Evolutionary conservation across 1,140 invertebrate species (phyloP), one percentile per base, ranked within the genome.

Genomic region (Lysiphlebus fabarum): DNA sequence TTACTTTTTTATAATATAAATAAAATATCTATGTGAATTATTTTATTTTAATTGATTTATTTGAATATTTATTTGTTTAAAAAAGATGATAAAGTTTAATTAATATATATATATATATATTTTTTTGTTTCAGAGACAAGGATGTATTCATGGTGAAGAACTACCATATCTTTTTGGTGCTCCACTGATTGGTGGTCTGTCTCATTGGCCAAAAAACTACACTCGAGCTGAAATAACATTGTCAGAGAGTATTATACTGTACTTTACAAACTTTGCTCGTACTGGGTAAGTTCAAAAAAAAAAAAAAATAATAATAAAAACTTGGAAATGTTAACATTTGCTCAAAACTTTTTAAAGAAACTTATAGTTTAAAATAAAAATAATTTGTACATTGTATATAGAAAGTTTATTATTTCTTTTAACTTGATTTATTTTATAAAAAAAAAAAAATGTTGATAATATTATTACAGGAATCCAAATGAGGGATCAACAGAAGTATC

Each of bases 181-280:
- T 49, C 92, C 86, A 40, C 78, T 90, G 53, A 87, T 92, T n/a
- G 88, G 88, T 12, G 89, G 89, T 6, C 82, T 94, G 44, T 87
- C 87, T 57, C 88, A 90, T 68, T 96, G 94, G 75, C 87, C 87
- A 34, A 85, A 86, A 66, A 93, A 95, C 79, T 98, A 94, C 78
- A 95, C 91, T 7, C 91, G 90, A 74, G 85, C 89, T 14, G 96
- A 99, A 82, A 84, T 90, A 54, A 85, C 88, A 51, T 82, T 99
- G 6, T 90, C 94, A 1, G 92, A 97, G 78, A 90, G 90, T 56
- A 90, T 96, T 50, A 97, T 99, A 84, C 86, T 90, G 34, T 96
- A 96, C 73, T 90, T 95, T 81, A 89, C 92, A n/a, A 99, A 98
- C 82, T 99, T 99, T 75, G 93, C 93, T 10, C 91, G 92, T 74